A percentile compares a stretch with the other conserved stretches of the same genome.
Conservation (phyloP, 2,888 invertebrate species). For the Spicauda simplicius region DNA sequence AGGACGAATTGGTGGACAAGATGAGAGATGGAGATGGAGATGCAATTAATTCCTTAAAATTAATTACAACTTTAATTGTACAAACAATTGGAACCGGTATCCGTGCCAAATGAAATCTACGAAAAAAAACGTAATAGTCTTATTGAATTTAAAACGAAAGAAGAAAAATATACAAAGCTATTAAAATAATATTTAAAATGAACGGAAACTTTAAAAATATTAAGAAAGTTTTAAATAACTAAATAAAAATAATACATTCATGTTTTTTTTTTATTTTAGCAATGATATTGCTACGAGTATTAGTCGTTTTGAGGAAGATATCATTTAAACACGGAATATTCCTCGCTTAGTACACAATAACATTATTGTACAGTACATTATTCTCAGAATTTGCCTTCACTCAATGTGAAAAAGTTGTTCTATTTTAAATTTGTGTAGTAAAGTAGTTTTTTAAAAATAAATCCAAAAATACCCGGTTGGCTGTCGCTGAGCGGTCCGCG, state of each 20-base stretch:
- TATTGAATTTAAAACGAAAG: not conserved
- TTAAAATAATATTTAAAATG: not conserved
- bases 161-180: not conserved
- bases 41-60: too few relatives aligned
- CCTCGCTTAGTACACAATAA: not conserved
- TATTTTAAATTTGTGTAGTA: conserved; percentile 23
- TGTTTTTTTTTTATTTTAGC: not conserved
- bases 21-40: too few relatives aligned
- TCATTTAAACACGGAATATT: not conserved
- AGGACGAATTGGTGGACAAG: too few relatives aligned
- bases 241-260: not conserved
- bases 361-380: conserved; percentile 19
- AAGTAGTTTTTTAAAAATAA: conserved; percentile 43
- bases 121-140: too few relatives aligned
- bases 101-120: too few relatives aligned
- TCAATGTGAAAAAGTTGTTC: conserved; percentile 6
- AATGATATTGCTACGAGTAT: not conserved
- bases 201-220: too few relatives aligned
- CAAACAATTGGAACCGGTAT: too few relatives aligned
- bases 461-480: conserved; percentile 81
- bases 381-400: conserved; percentile 6
- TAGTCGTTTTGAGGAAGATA: not conserved
- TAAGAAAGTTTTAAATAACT: too few relatives aligned
- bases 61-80: too few relatives aligned
- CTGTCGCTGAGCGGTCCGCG: conserved; percentile 69